Evolutionary conservation across 2,797 vertebrate genomes (phyloP), one percentile per base, ranked within the genome.

Genomic region (Pteronotus mesoamericanus): DNA sequence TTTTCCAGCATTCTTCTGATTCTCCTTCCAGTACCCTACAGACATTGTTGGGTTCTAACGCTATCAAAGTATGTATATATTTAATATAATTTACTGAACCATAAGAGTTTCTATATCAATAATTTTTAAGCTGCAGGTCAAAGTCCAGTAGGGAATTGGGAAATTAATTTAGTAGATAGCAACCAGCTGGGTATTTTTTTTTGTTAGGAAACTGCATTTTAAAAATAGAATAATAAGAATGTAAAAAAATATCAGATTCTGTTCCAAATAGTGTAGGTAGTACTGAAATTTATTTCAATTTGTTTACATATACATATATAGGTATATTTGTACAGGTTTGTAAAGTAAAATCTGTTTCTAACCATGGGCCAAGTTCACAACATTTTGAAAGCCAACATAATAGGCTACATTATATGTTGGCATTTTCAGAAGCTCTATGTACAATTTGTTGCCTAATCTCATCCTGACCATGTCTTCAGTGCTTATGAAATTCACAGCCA

Each of bases 41-140:
- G 97, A 98, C 97, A 83, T 92, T 97, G 26, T 72, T 59, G 6
- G 94, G 98, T 94, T 98, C 97, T 29, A 97, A 97, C 87, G 88
- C 93, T 94, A 89, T 97, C 93, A 99, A 98, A 99, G 99, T 99
- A 99, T 96, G 98, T 98, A 84, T 97, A 71, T 82, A 69, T 96
- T 96, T 96, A 89, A 88, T 66, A 59, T n/a, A 72, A 89, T 92
- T 80, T 79, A 85, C 14, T 84, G 22, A 86, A 42, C 5, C 1
- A 5, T 83, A 64, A 55, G 22, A 48, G 18, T 79, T 66, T 53
- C 26, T 57, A 26, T 34, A 39, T 55, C 64, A 59, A 12, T 91
- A 69, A 92, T 86, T 91, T 95, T 86, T 53, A 72, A 74, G 66
- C 46, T 89, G 19, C n/a, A 53, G 39, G 19, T 68, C 39, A 82